phyloP scores from a whole-genome alignment of 2,888 invertebrate genomes.

The Synanthedon tipuliformis region DNA sequence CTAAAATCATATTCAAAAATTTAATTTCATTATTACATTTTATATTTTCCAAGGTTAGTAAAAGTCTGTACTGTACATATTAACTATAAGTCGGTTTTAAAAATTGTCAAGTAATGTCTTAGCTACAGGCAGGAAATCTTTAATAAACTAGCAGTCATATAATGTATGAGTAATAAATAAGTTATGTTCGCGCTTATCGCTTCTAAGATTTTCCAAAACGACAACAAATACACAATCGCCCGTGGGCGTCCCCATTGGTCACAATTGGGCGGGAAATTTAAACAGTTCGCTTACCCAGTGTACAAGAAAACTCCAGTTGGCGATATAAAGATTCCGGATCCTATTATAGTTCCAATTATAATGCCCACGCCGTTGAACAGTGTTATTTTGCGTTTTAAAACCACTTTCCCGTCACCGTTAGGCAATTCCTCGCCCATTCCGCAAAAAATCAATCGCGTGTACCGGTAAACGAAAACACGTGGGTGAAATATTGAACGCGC shows the following conservation, averaged over 20 bases:
- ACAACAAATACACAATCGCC: background rate
- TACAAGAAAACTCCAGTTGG: constrained; percentile 82
- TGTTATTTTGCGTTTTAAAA: constrained; percentile 84
- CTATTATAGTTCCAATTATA: constrained; percentile 90
- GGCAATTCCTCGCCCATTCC: constrained; percentile 63
- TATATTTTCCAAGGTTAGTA: no score
- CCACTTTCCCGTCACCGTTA: constrained; percentile 68
- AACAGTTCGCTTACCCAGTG: constrained; percentile 67
- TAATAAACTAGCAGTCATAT: no score
- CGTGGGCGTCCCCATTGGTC: no score
- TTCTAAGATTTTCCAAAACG: background rate
- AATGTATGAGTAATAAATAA: no score
- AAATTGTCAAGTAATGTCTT: no score
- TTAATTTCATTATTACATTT: no score
- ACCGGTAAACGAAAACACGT: constrained; percentile 25
- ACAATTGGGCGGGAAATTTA: constrained; percentile 31
- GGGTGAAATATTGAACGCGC: background rate
- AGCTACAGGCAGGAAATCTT: no score
- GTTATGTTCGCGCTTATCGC: no score
- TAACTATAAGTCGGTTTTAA: no score
- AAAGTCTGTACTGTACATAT: no score
- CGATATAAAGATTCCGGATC: constrained; percentile 92
- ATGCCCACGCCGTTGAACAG: constrained; percentile 87
- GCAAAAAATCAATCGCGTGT: constrained; percentile 57
- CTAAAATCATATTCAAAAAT: no score